These are phyloP conservation scores for Ecliptopera silaceata DNA, from an alignment of 2,888 invertebrate genomes.

Conservation along the genomic window DNA sequence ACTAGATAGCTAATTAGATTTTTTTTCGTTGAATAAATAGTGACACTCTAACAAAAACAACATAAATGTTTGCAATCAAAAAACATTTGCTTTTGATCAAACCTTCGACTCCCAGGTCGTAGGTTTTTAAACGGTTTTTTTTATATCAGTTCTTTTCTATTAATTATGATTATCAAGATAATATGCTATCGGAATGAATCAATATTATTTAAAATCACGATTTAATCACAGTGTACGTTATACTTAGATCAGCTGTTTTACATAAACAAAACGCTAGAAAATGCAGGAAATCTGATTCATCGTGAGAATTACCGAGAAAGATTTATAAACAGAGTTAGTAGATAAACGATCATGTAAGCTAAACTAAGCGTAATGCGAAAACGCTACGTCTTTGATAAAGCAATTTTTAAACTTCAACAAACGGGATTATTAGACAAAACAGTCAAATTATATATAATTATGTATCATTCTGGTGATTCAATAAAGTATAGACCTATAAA, in stretches of 20 bases:
- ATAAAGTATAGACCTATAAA: too few relatives aligned
- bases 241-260: constrained; percentile 27
- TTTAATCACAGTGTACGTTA: constrained; percentile 7
- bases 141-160: too few relatives aligned
- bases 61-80: too few relatives aligned
- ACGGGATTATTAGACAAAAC: neutral
- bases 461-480: too few relatives aligned
- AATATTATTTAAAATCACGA: neutral
- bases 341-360: neutral
- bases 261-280: constrained; percentile 28
- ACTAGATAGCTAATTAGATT: too few relatives aligned
- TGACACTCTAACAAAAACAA: too few relatives aligned
- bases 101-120: too few relatives aligned
- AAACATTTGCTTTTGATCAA: too few relatives aligned
- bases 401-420: neutral
- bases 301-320: constrained; percentile 49
- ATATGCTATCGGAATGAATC: too few relatives aligned
- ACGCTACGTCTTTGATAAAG: neutral
- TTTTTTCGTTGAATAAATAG: too few relatives aligned
- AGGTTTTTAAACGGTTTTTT: too few relatives aligned
- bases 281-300: constrained; percentile 35
- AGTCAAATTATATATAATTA: neutral
- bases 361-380: neutral
- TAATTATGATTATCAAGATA: too few relatives aligned
- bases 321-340: constrained; percentile 35